These are phyloP conservation scores for Lagocephalus sceleratus DNA, from an alignment of 2,797 vertebrate genomes.

Conservation along the genomic window DNA sequence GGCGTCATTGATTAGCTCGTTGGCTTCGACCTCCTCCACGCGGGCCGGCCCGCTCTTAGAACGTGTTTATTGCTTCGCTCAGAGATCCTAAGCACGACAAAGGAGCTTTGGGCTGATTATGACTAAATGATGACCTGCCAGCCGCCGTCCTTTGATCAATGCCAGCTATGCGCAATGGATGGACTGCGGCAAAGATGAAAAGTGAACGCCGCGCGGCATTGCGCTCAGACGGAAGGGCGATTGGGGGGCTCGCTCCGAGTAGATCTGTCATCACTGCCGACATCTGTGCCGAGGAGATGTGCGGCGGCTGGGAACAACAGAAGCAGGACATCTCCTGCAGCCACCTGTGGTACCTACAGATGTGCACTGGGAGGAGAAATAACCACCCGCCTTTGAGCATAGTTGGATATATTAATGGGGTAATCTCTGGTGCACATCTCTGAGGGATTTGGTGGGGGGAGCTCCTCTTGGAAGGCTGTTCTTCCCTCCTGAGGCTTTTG, in stretches of 20 bases:
- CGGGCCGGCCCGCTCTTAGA: constrained; percentile 20
- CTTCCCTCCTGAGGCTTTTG: constrained; percentile 69
- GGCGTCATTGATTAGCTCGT: constrained; percentile 29
- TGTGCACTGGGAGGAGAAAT: constrained; percentile 42
- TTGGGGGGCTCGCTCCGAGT: constrained; percentile 6
- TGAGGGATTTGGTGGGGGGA: constrained; percentile 66
- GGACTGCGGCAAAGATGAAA: constrained; percentile 24
- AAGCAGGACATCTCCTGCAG: constrained; percentile 35
- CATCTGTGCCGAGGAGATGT: neutral
- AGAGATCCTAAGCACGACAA: constrained; percentile 32
- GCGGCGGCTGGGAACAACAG: constrained; percentile 21
- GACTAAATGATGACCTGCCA: constrained; percentile 50
- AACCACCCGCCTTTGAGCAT: constrained; percentile 55
- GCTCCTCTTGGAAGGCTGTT: constrained; percentile 59
- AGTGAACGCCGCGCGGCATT: constrained; percentile 7
- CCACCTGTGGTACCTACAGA: constrained; percentile 62
- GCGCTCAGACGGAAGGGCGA: constrained; percentile 14
- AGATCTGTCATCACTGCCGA: neutral
- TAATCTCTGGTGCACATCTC: constrained; percentile 77
- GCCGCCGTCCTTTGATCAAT: constrained; percentile 44
- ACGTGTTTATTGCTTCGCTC: constrained; percentile 18
- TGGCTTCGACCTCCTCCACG: constrained; percentile 41
- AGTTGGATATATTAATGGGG: constrained; percentile 85
- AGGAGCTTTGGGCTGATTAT: constrained; percentile 25
- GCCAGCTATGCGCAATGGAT: constrained; percentile 20